Conservation (phyloP, 1,140 invertebrate species). For the Calosoma granatense region DNA sequence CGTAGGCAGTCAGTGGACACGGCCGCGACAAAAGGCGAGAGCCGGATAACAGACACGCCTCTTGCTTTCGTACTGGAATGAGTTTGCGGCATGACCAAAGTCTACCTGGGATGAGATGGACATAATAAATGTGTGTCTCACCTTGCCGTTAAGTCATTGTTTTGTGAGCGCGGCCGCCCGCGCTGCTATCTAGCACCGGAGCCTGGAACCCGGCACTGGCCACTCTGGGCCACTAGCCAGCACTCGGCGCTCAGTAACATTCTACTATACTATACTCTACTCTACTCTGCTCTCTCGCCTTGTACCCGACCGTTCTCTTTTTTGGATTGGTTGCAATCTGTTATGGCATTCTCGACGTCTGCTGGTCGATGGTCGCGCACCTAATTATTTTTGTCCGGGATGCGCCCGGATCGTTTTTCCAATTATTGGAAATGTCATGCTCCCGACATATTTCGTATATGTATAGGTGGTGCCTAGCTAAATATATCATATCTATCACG, state of each 20-base stretch:
- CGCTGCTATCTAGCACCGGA: background rate
- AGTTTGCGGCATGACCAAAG: background rate
- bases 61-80: background rate
- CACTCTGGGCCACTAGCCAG: too few species aligned
- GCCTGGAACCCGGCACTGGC: background rate
- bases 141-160: background rate
- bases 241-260: too few species aligned
- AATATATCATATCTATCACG: too few species aligned
- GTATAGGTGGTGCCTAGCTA: too few species aligned
- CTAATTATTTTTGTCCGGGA: background rate
- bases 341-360: background rate
- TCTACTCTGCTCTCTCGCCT: too few species aligned
- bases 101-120: background rate
- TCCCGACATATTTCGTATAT: background rate
- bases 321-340: background rate
- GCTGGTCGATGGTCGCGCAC: background rate
- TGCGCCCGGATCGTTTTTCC: background rate
- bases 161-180: background rate
- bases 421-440: background rate
- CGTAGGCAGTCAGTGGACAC: background rate
- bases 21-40: background rate
- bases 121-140: background rate
- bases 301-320: too few species aligned
- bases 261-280: too few species aligned
- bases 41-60: background rate